Evolutionary conservation across 2,797 vertebrate genomes (phyloP), one percentile per base, ranked within the genome.

Genomic region (Chloroceryle inda): DNA sequence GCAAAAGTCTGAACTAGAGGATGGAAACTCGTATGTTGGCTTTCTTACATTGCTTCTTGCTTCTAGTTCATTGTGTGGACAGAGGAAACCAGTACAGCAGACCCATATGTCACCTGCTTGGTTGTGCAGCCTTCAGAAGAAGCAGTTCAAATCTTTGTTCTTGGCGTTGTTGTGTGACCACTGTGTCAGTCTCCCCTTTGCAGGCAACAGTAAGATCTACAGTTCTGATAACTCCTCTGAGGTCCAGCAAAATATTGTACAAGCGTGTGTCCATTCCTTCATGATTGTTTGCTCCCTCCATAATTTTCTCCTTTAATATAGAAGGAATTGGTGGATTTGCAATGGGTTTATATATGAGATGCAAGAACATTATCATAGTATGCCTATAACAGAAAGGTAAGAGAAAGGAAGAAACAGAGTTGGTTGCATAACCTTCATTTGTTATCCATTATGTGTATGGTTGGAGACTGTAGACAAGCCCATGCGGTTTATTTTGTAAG

Each of bases 401-500:
- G 42, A 62, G 85, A 73, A 55, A 27, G 12, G 18, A 75, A 75
- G 67, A 75, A 93, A n/a, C 13, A 44, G 38, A 76, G 8, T 52
- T 63, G 14, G 40, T 76, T 71, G 24, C 4, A 0, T 71, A 83
- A 83, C 29, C 23, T 45, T 83, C 42, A 26, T 93, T 94, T 76
- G 11, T 77, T 85, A 38, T 50, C 29, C 40, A 1, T 64, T 77
- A 31, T 3, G 21, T 80, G 11, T 53, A 24, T 64, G 40, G 26
- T 50, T 71, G 81, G 76, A 77, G 45, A 56, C 26, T 63, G 64
- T 26, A 64, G 86, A 24, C 26, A 76, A 67, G 29, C 31, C 24
- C 21, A 6, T 24, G 63, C 90, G 74, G 37, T 73, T 94, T 82
- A 18, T 92, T 93, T 92, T 87, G 37, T 89, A 45, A 87, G 40